A percentile compares a stretch with the other conserved stretches of the same genome.
phyloP scores from a whole-genome alignment of 1,140 invertebrate genomes.

The honey bee (Apis mellifera) region DNA sequence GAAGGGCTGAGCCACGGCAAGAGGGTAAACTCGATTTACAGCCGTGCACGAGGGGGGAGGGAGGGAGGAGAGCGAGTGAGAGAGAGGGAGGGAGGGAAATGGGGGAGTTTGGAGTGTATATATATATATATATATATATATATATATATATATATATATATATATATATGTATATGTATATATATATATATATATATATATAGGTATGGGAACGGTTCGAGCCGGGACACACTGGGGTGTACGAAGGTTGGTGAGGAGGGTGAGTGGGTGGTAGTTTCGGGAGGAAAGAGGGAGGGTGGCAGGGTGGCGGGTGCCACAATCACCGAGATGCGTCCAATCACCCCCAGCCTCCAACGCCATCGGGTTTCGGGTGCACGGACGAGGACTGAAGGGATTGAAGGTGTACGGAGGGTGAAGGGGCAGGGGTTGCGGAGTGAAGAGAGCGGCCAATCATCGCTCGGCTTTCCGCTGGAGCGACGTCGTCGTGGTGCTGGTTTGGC shows the following conservation, averaged over 20 bases:
- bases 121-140: too few relatives aligned
- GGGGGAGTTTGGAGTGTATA: neutral
- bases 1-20: constrained; percentile 81
- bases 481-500: constrained; percentile 79
- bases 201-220: constrained; percentile 64
- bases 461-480: constrained; percentile 79
- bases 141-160: constrained; percentile 41
- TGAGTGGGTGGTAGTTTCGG: constrained; percentile 65
- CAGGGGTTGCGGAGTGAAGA: constrained; percentile 55
- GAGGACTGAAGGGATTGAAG: constrained; percentile 63
- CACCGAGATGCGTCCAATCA: constrained; percentile 86
- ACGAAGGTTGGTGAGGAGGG: constrained; percentile 43
- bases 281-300: constrained; percentile 38
- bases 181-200: neutral
- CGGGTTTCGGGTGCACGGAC: constrained; percentile 81
- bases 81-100: constrained; percentile 17
- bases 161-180: too few relatives aligned
- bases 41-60: constrained; percentile 66
- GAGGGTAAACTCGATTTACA: constrained; percentile 82
- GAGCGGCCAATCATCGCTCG: constrained; percentile 79
- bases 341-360: constrained; percentile 81
- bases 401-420: constrained; percentile 56
- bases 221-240: constrained; percentile 19
- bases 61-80: constrained; percentile 5
- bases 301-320: constrained; percentile 83